Evolutionary conservation across 2,888 invertebrate species (phyloP).

Genomic region (Scaptomyza polygonia): DNA sequence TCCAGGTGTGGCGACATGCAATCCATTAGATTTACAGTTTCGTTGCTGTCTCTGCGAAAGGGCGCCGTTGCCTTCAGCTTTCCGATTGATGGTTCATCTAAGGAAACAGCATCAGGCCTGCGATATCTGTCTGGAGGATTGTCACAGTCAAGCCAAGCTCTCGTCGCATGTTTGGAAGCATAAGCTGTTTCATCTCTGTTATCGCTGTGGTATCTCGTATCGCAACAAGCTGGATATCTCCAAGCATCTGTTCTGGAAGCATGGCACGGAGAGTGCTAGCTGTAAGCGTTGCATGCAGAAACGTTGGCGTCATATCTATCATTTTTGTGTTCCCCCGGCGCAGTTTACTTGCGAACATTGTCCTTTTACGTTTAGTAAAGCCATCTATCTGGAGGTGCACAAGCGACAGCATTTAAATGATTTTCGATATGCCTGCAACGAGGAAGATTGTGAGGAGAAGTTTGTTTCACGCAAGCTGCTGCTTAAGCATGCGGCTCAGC

Average conservation of each 20-base stretch:
- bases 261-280: conserved; percentile 93
- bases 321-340: conserved; percentile 93
- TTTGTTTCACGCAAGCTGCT: conserved; percentile 93
- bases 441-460: conserved; percentile 89
- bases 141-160: conserved; percentile 90
- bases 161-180: conserved; percentile 96
- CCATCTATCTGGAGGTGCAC: conserved; percentile 93
- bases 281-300: conserved; percentile 94
- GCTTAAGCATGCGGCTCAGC: conserved; percentile 88
- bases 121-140: conserved; percentile 93
- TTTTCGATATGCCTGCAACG: conserved; percentile 89
- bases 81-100: conserved; percentile 94
- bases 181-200: conserved; percentile 93
- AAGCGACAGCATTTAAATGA: conserved; percentile 91
- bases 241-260: conserved; percentile 96
- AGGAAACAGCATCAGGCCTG: conserved; percentile 93
- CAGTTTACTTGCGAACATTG: conserved; percentile 93
- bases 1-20: conserved; percentile 88
- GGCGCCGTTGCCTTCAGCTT: conserved; percentile 92
- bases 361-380: conserved; percentile 89
- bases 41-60: conserved; percentile 93
- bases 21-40: conserved; percentile 87
- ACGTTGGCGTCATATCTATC: conserved; percentile 96
- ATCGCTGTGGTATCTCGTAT: conserved; percentile 94
- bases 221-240: conserved; percentile 94